phyloP scores from a whole-genome alignment of 2,113 vertebrate genomes.

The Australoheros scitulus region DNA sequence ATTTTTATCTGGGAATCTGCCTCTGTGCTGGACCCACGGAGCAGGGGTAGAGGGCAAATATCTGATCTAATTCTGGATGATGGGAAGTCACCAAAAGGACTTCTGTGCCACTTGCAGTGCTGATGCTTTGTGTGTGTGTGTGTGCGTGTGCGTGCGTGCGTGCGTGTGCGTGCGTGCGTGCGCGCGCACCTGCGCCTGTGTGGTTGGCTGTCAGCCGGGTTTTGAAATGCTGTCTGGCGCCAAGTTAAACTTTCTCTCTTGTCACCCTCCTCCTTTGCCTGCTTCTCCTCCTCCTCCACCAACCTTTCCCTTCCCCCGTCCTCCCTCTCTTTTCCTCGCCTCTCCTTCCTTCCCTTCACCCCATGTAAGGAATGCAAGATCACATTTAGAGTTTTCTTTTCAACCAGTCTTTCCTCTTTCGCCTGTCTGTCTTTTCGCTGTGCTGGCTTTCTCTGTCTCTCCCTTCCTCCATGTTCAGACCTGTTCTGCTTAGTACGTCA shows the following conservation, averaged over 20 bases:
- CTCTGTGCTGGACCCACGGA: constrained; percentile 72
- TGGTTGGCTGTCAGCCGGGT: constrained; percentile 65
- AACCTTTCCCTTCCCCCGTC: constrained; percentile 28
- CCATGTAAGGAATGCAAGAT: constrained; percentile 79
- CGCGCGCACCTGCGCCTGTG: constrained; percentile 48
- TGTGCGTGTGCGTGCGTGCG: constrained; percentile 23
- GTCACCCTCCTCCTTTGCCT: constrained; percentile 42
- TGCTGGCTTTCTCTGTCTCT: not conserved
- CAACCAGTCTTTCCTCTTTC: constrained; percentile 64
- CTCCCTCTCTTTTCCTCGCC: constrained; percentile 37
- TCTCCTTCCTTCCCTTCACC: constrained; percentile 60
- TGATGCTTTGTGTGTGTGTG: constrained; percentile 56
- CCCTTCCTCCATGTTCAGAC: constrained; percentile 66
- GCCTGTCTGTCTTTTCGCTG: constrained; percentile 14
- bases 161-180: constrained; percentile 41
- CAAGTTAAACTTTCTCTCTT: constrained; percentile 79
- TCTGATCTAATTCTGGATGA: constrained; percentile 79
- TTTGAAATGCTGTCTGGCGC: constrained; percentile 80
- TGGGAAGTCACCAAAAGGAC: constrained; percentile 78
- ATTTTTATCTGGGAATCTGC: constrained; percentile 84
- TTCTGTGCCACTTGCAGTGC: constrained; percentile 66
- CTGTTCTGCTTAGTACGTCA: constrained; percentile 56
- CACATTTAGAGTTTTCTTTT: constrained; percentile 73
- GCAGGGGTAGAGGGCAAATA: constrained; percentile 72
- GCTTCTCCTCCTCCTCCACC: constrained; percentile 16